Percentiles rank a stretch among this genome's conserved stretches.
Evolutionary conservation across 2,888 invertebrate genomes (phyloP).

Genomic region (Carabus problematicus): DNA sequence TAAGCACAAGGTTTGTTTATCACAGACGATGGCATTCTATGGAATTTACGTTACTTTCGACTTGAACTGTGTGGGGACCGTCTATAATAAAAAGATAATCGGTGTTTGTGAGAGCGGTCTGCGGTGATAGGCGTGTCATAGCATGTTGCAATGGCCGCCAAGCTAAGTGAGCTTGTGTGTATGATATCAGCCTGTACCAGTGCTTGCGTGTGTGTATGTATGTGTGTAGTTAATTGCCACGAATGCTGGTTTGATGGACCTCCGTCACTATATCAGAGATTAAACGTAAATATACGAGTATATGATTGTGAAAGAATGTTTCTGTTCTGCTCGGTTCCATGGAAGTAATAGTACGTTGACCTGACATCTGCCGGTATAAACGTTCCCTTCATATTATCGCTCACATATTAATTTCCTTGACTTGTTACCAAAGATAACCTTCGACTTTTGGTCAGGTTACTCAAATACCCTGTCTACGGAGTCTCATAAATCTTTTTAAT

Average conservation of each 20-base stretch:
- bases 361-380: background rate
- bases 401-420: constrained; percentile 36
- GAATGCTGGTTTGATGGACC: constrained; percentile 21
- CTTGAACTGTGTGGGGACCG: constrained; percentile 10
- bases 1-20: too few relatives aligned
- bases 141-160: constrained; percentile 10
- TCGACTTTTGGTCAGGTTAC: constrained; percentile 22
- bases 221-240: constrained; percentile 35
- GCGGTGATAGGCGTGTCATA: constrained; percentile 18
- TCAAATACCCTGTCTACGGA: constrained; percentile 17
- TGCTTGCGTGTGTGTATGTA: constrained; percentile 12
- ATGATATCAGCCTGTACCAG: background rate
- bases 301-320: background rate
- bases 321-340: constrained; percentile 3
- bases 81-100: constrained; percentile 41
- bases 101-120: constrained; percentile 28
- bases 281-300: background rate
- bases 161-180: background rate
- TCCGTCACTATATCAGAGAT: constrained; percentile 1
- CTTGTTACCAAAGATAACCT: constrained; percentile 33
- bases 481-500: background rate
- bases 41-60: constrained; percentile 6
- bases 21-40: too few relatives aligned
- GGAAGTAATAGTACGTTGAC: constrained; percentile 8
- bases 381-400: background rate